phyloP scores from a whole-genome alignment of 2,113 vertebrate genomes.

The Emydura subglobosa region DNA sequence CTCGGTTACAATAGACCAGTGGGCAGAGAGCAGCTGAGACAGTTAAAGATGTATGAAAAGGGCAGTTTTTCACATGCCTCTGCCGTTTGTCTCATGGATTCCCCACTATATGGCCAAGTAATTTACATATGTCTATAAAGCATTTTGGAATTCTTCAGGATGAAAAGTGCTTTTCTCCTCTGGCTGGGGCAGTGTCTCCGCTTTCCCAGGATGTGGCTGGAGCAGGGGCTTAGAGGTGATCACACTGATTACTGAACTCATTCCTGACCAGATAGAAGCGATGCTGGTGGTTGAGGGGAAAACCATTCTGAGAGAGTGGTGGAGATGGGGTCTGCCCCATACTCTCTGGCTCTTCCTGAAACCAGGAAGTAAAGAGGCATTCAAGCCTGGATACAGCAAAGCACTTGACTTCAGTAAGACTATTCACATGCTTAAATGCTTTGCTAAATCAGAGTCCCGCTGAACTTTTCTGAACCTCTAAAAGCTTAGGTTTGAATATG shows the following conservation, averaged over 20 bases:
- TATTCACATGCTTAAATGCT: fast-evolving
- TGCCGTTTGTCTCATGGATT: background rate
- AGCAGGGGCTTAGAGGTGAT: background rate
- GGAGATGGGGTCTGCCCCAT: background rate
- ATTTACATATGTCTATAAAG: background rate
- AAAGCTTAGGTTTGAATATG: conserved; percentile 2
- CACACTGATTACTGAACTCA: background rate
- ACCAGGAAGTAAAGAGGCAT: background rate
- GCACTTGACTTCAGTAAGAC: background rate
- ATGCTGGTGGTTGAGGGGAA: background rate
- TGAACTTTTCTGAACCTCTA: conserved; percentile 10
- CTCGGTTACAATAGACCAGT: background rate
- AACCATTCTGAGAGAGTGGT: background rate
- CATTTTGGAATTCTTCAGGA: background rate
- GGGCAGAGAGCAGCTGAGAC: background rate
- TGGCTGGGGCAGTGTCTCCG: background rate
- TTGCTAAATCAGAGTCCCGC: background rate
- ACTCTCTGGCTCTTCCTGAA: background rate
- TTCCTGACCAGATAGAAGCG: background rate
- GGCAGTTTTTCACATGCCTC: background rate
- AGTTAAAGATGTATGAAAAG: background rate
- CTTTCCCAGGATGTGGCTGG: background rate
- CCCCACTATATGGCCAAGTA: background rate
- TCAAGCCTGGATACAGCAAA: background rate
- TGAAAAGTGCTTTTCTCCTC: background rate